These are phyloP conservation scores for Mus spicilegus DNA, from an alignment of 2,113 vertebrate species.

Conservation along the genomic window DNA sequence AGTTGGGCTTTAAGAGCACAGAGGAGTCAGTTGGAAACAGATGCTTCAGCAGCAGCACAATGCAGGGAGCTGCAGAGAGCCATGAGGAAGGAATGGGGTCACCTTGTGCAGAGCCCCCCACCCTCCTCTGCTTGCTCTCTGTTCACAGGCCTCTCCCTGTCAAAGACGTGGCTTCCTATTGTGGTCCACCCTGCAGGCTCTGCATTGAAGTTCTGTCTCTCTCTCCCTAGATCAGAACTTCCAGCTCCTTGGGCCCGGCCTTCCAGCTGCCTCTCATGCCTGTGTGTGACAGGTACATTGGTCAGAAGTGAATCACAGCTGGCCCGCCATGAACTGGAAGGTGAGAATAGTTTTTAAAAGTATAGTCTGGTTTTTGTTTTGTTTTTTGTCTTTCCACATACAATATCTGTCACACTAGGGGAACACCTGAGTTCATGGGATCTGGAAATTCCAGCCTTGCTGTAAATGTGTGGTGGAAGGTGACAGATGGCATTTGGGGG, in stretches of 20 bases:
- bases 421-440: not conserved
- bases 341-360: constrained; percentile 29
- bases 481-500: not conserved
- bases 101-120: not conserved
- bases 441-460: not conserved
- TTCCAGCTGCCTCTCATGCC: not conserved
- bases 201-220: not conserved
- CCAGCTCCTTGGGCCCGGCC: not conserved
- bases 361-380: not conserved
- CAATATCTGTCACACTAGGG: not conserved
- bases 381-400: not conserved
- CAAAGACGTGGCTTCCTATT: not conserved
- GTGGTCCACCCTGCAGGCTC: not conserved
- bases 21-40: not conserved
- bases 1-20: not conserved
- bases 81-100: not conserved
- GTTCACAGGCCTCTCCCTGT: not conserved
- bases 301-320: not conserved
- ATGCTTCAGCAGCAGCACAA: rapidly evolving
- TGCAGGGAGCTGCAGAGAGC: not conserved
- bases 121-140: not conserved
- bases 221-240: not conserved
- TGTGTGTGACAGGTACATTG: rapidly evolving
- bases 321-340: constrained; percentile 78
- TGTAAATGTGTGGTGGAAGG: not conserved